Conservation (phyloP, 2,797 vertebrate genomes). For the Pipistrellus pygmaeus region DNA sequence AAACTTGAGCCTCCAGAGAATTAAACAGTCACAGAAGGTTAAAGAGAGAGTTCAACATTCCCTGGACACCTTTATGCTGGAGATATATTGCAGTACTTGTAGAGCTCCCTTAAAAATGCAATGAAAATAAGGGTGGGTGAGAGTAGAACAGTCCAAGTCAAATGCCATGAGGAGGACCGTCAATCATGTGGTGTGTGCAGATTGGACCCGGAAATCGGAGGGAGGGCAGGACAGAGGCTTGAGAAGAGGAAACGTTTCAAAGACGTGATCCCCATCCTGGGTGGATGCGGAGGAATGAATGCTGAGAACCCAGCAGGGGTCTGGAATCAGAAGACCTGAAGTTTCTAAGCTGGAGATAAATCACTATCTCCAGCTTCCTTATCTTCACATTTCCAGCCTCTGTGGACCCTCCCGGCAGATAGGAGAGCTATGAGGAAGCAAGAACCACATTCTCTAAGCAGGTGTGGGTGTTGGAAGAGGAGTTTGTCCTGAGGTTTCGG, state of each 20-base stretch:
- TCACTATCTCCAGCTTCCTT: neutral
- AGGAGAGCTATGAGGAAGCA: neutral
- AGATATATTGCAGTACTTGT: neutral
- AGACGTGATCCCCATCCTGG: neutral
- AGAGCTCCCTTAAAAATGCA: neutral
- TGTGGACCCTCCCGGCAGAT: neutral
- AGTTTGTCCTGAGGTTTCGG: neutral
- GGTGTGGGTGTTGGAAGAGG: neutral
- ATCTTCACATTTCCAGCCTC: neutral
- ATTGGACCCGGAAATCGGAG: neutral
- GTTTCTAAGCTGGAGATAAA: too few relatives aligned
- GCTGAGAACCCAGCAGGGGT: neutral
- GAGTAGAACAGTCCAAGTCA: neutral
- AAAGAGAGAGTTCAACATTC: neutral
- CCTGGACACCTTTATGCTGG: neutral
- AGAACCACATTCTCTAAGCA: neutral
- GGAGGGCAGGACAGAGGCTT: too few relatives aligned
- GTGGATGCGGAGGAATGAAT: neutral
- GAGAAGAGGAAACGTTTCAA: neutral
- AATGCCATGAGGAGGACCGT: rapidly evolving
- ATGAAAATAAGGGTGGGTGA: neutral
- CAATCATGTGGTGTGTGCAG: neutral
- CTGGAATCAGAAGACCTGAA: neutral
- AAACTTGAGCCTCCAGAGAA: neutral
- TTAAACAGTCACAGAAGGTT: neutral